Base-by-base conservation (phyloP, 2,113 vertebrate genomes). In the Lamprotornis superbus region DNA sequence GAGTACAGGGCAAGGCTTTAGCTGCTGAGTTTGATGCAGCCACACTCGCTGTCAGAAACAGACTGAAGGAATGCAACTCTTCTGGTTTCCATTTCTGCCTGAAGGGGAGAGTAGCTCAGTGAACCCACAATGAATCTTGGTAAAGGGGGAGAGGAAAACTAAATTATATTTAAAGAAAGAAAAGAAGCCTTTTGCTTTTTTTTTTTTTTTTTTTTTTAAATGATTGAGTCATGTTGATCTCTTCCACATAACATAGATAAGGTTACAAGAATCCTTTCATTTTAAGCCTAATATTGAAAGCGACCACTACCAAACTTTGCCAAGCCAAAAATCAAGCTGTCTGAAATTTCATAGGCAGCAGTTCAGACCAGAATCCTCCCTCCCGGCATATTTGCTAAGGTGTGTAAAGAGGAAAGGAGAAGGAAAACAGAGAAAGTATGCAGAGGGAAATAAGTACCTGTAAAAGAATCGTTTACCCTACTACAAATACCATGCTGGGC, bases 1-100 rank as follows among this genome's bases (percentile, higher is more conserved):
- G 82, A 90, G 76, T 73, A 76, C 84, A 92, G 76, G 82, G 94
- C 84, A 92, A 91, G 89, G 77, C 80, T 95, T 86, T 90, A 92
- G 90, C 78, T 86, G 64, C 83, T 87, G 37, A 94, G 94, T 83
- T 93, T 69, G 88, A 90, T 82, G 89, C 88, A 96, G 92, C 95
- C 80, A 82, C 49, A 33, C 31, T 96, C 3, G 0, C 91, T 94
- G 95, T 96, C 95, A 96, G 89, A 65, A 96, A 90, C 0, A 4
- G 61, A 70, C 83, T 84, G 80, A 94, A 97, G 85, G 97, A 98
- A 97, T 98, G 98, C 86, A 84, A 49, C 94, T 83, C 83, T 82
- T 90, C 97, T 91, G 97, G 96, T 97, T 98, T 97, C 50, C 52
- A 82, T 25, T 94, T 97, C 95, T 96, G 97, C 96, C 95, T 91